Conservation (phyloP, 2,113 vertebrate genomes). For the Notechis scutatus region DNA sequence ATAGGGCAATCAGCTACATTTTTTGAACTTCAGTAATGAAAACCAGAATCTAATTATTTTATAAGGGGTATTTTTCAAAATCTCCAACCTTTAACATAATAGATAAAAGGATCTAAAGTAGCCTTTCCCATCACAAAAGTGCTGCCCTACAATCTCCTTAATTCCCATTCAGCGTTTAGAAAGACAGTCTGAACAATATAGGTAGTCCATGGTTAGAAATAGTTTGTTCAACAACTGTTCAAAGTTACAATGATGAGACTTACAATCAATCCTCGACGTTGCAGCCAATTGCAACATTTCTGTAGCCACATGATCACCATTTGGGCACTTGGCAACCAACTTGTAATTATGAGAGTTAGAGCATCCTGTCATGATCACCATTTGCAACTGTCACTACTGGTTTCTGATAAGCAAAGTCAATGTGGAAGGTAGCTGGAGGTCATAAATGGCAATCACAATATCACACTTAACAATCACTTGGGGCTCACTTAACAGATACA, state of each 20-base stretch:
- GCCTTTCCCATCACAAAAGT: neutral
- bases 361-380: neutral
- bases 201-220: neutral
- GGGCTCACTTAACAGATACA: neutral
- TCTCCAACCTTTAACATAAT: neutral
- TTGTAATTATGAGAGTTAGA: neutral
- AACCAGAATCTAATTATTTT: neutral
- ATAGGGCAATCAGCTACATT: neutral
- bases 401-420: neutral
- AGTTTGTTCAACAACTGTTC: neutral
- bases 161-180: neutral
- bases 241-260: neutral
- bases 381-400: neutral
- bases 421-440: neutral
- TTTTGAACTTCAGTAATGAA: neutral
- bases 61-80: neutral
- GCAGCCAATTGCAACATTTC: neutral
- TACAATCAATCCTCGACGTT: neutral
- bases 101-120: neutral
- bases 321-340: neutral
- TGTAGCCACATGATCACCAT: neutral
- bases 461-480: neutral
- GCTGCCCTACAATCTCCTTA: neutral
- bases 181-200: neutral
- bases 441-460: neutral